Conservation (phyloP, 2,113 vertebrate genomes). For the Trematomus loennbergii region DNA sequence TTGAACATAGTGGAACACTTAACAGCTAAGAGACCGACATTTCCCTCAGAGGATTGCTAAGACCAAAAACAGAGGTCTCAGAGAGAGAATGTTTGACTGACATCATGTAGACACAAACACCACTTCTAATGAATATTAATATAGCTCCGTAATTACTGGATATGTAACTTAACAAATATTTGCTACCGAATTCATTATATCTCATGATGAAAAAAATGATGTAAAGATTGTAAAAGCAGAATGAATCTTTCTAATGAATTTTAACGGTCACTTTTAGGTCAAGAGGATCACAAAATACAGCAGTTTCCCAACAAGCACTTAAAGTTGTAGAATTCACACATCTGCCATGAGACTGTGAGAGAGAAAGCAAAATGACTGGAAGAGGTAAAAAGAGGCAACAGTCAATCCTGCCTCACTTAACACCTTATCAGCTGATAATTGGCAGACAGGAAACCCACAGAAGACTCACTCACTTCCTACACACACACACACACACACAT, state of each 20-base stretch:
- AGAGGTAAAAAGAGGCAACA: slow-evolving; percentile 12
- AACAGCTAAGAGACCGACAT: no score
- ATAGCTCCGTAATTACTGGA: no score
- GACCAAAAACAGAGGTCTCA: no score
- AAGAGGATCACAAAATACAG: not conserved
- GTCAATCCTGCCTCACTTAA: slow-evolving; percentile 30
- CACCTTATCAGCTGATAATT: slow-evolving; percentile 15
- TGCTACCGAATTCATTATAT: no score
- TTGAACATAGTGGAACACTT: no score
- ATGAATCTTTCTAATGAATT: not conserved
- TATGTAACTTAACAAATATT: no score
- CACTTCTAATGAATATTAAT: no score
- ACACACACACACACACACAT: slow-evolving; percentile 11
- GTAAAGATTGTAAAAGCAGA: not conserved
- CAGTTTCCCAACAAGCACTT: not conserved
- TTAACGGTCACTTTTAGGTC: no score
- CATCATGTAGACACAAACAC: no score
- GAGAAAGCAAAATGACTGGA: not conserved
- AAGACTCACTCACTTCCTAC: slow-evolving; percentile 60
- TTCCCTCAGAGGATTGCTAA: no score
- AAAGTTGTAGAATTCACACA: not conserved
- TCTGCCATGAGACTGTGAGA: not conserved
- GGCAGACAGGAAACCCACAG: slow-evolving; percentile 58
- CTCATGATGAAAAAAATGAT: not conserved
- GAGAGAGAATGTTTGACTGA: no score